Conservation (phyloP, 2,888 invertebrate species). For the Phalangium opilio region DNA sequence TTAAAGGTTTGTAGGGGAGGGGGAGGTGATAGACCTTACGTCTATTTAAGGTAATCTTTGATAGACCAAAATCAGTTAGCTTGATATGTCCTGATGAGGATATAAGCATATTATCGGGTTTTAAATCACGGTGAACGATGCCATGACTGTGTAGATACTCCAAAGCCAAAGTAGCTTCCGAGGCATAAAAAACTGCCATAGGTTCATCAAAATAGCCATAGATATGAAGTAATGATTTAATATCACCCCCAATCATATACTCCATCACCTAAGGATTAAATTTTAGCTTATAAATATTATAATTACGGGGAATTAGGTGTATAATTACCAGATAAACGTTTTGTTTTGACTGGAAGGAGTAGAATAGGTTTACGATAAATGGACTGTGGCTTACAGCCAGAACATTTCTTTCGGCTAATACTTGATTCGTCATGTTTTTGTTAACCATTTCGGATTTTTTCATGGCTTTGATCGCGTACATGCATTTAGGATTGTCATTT, state of each 20-base stretch:
- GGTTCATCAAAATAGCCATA: conserved; percentile 80
- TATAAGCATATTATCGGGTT: conserved; percentile 93
- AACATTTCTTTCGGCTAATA: conserved; percentile 82
- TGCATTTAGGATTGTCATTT: conserved; percentile 57
- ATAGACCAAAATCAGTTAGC: conserved; percentile 88
- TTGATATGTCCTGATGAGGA: conserved; percentile 79
- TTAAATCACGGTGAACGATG: conserved; percentile 51
- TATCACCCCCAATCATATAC: conserved; percentile 92
- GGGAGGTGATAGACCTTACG: conserved; percentile 14
- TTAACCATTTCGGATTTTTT: conserved; percentile 87
- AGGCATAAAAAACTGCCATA: conserved; percentile 77
- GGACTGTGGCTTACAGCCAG: conserved; percentile 75
- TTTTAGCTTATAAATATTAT: background rate
- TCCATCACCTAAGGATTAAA: conserved; percentile 60
- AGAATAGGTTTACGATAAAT: conserved; percentile 84
- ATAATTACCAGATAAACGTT: conserved; percentile 69
- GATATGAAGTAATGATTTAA: conserved; percentile 66
- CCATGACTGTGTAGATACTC: conserved; percentile 64
- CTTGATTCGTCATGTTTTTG: conserved; percentile 71
- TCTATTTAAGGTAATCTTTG: conserved; percentile 54
- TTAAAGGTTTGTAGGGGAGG: conserved; percentile 5
- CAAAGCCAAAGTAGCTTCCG: conserved; percentile 74
- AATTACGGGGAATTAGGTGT: conserved; percentile 9
- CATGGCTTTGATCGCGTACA: conserved; percentile 91
- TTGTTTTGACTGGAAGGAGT: conserved; percentile 72